Evolutionary conservation across 1,140 invertebrate species (phyloP).

Genomic region (Atopsyche davidsoni): DNA sequence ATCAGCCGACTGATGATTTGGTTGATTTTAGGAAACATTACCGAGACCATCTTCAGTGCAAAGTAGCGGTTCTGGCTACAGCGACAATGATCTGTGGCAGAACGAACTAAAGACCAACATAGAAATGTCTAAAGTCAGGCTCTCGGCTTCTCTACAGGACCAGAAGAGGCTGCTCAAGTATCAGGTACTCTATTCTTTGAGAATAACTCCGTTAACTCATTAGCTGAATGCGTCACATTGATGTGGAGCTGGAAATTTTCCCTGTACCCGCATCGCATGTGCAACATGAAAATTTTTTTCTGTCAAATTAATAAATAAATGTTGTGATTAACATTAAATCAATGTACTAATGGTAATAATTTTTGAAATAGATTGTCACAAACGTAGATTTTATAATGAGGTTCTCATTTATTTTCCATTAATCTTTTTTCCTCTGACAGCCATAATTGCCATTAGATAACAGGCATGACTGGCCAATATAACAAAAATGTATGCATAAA

Average conservation of each 20-base stretch:
- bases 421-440: too few species aligned
- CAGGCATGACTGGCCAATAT: too few species aligned
- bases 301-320: background rate
- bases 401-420: too few species aligned
- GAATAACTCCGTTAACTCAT: too few species aligned
- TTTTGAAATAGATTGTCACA: conserved; percentile 35
- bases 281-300: too few species aligned
- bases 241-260: too few species aligned
- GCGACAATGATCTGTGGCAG: conserved; percentile 48
- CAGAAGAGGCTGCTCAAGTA: conserved; percentile 45
- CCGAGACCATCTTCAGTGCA: conserved; percentile 42
- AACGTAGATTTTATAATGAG: too few species aligned
- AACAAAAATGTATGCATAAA: too few species aligned
- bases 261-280: too few species aligned
- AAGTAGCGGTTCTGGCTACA: conserved; percentile 45
- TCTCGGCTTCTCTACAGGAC: conserved; percentile 43
- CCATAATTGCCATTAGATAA: too few species aligned
- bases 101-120: conserved; percentile 48
- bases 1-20: too few species aligned
- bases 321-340: conserved; percentile 1
- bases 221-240: too few species aligned
- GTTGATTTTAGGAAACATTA: conserved; percentile 26
- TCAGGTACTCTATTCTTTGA: conserved; percentile 32
- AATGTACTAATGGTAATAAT: conserved; percentile 1
- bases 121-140: conserved; percentile 43